A percentile compares a stretch with the other conserved stretches of the same genome.
These are phyloP conservation scores for Calycopis cecrops DNA, from an alignment of 1,140 invertebrate species.

Conservation along the genomic window DNA sequence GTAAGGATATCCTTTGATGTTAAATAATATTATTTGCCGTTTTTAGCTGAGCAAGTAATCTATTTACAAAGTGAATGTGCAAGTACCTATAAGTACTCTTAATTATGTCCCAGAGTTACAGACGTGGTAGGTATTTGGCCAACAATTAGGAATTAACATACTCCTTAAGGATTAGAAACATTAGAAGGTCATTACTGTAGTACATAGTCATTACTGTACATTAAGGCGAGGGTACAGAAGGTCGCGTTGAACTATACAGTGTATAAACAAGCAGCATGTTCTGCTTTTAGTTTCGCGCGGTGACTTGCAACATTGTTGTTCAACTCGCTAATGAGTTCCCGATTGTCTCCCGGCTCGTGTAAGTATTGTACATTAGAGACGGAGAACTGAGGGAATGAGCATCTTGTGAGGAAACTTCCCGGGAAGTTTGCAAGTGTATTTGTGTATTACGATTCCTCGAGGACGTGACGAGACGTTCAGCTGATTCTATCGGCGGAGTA, in stretches of 20 bases:
- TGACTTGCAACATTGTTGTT: conserved; percentile 25
- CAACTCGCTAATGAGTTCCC: conserved; percentile 21
- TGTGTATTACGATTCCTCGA: neutral
- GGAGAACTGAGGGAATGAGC: conserved; percentile 7
- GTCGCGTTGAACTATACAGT: conserved; percentile 18
- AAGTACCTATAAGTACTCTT: no score
- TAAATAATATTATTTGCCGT: no score
- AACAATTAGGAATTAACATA: no score
- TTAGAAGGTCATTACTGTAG: conserved; percentile 1
- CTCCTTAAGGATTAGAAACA: neutral
- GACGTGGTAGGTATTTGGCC: no score
- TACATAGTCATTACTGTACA: no score
- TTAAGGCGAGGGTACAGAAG: neutral
- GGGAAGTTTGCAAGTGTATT: neutral
- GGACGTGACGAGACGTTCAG: neutral
- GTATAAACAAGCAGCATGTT: conserved; percentile 18
- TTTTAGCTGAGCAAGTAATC: no score
- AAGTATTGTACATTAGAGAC: conserved; percentile 13
- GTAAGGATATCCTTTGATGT: no score
- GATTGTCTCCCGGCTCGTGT: conserved; percentile 5
- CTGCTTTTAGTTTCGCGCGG: conserved; percentile 11
- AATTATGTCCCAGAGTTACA: no score
- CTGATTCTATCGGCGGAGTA: neutral
- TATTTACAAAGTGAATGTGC: no score
- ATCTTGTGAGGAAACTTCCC: conserved; percentile 8